Evolutionary conservation across 64 coral and sea anemone genomes (phyloP).

Genomic region (Dendrophyllia cribrosa): DNA sequence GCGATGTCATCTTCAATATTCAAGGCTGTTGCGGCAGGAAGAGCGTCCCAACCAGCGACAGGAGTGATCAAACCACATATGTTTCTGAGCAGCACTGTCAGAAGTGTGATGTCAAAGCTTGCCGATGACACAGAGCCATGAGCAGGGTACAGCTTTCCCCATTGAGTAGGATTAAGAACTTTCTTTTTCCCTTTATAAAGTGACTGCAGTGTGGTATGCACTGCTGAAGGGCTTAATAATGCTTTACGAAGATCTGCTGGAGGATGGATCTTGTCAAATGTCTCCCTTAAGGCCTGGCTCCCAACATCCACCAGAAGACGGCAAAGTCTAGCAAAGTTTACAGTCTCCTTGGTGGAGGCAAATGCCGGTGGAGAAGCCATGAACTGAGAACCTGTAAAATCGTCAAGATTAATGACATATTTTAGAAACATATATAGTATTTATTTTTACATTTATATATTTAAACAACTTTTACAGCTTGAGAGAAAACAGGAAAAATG

Average conservation of each 20-base stretch:
- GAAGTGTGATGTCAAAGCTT: conserved; percentile 54
- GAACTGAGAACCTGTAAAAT: no score
- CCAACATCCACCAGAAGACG: conserved; percentile 52
- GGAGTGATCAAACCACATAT: conserved; percentile 28
- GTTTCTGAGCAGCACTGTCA: conserved; percentile 32
- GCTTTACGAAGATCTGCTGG: conserved; percentile 20
- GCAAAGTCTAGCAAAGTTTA: conserved; percentile 23
- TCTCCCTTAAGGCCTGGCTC: conserved; percentile 26
- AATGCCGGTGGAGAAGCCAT: conserved; percentile 7
- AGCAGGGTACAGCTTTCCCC: conserved; percentile 45
- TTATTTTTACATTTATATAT: no score
- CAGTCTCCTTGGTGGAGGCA: conserved; percentile 37
- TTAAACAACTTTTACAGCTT: no score
- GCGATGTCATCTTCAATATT: conserved; percentile 5
- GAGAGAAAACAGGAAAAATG: no score
- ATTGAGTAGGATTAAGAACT: conserved; percentile 53
- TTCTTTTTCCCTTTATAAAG: background rate
- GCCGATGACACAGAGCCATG: conserved; percentile 30
- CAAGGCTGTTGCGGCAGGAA: conserved; percentile 6
- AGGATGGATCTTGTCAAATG: conserved; percentile 22
- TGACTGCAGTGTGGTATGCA: background rate
- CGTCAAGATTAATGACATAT: no score
- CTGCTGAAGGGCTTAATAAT: background rate
- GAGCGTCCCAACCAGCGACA: conserved; percentile 21
- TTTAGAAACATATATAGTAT: no score